Evolutionary conservation across 2,888 invertebrate species (phyloP).

Genomic region (Aphidius colemani): DNA sequence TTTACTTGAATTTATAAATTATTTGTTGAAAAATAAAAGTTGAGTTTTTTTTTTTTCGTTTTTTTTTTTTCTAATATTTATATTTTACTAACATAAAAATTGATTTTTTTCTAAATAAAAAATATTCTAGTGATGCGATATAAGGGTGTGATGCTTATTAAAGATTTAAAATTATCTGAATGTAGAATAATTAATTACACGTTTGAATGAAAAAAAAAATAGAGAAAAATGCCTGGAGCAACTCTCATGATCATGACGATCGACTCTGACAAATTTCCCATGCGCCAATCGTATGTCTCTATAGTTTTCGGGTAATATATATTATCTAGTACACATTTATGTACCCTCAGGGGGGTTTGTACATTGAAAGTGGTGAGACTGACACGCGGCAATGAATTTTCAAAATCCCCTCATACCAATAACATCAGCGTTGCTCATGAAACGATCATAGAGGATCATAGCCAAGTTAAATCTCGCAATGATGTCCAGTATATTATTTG

Average conservation of each 20-base stretch:
- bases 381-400: conserved; percentile 23
- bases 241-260: conserved; percentile 31
- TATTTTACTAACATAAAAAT: no score
- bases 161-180: neutral
- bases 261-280: conserved; percentile 46
- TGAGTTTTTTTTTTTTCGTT: no score
- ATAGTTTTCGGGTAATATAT: conserved; percentile 15
- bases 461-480: conserved; percentile 19
- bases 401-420: neutral
- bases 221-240: conserved; percentile 43
- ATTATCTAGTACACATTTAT: neutral
- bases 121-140: neutral
- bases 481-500: conserved; percentile 39
- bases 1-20: no score
- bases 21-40: no score
- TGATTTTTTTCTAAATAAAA: neutral
- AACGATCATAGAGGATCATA: conserved; percentile 13
- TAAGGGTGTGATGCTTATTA: neutral
- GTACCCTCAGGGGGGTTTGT: neutral
- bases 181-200: neutral
- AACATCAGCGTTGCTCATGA: conserved; percentile 19
- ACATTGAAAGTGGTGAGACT: conserved; percentile 22
- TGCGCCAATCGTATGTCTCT: conserved; percentile 40
- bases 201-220: neutral
- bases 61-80: no score